Conservation (phyloP, 2,113 vertebrate genomes). For the Eulemur rufifrons region DNA sequence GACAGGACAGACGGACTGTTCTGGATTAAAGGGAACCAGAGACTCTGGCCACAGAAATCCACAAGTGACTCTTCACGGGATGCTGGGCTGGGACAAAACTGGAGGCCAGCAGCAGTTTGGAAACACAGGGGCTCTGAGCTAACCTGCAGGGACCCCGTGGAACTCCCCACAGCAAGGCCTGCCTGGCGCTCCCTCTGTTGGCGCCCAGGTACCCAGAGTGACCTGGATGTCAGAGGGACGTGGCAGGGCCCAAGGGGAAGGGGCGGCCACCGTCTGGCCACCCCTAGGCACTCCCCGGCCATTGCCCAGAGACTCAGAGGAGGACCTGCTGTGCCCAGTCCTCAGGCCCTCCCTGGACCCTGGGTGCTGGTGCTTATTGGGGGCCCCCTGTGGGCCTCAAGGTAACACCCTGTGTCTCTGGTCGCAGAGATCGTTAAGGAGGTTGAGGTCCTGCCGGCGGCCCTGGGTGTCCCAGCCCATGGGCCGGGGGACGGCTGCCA, state of each 20-base stretch:
- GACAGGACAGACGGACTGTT: too few relatives aligned
- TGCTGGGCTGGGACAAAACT: not conserved
- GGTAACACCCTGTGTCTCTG: not conserved
- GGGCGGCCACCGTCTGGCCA: not conserved
- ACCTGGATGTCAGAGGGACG: not conserved
- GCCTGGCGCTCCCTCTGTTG: accelerated
- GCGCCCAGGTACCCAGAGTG: not conserved
- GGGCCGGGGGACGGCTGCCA: constrained; percentile 86
- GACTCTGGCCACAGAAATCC: not conserved
- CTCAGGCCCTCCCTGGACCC: not conserved
- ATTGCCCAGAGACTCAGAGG: not conserved
- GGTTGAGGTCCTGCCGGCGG: constrained; percentile 80
- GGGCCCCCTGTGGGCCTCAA: not conserved
- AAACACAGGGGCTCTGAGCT: too few relatives aligned
- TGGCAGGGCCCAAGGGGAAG: not conserved
- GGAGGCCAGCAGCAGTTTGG: not conserved
- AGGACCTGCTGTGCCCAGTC: not conserved
- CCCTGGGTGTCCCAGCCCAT: constrained; percentile 85
- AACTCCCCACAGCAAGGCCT: too few relatives aligned
- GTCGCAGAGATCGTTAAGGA: constrained; percentile 90
- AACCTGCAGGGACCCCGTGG: not conserved
- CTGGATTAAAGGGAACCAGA: not conserved
- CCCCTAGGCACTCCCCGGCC: too few relatives aligned
- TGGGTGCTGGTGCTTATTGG: not conserved
- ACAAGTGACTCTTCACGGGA: accelerated